Evolutionary conservation across 2,113 vertebrate genomes (phyloP), one percentile per base, ranked within the genome.

Genomic region (Oryzias curvinotus): DNA sequence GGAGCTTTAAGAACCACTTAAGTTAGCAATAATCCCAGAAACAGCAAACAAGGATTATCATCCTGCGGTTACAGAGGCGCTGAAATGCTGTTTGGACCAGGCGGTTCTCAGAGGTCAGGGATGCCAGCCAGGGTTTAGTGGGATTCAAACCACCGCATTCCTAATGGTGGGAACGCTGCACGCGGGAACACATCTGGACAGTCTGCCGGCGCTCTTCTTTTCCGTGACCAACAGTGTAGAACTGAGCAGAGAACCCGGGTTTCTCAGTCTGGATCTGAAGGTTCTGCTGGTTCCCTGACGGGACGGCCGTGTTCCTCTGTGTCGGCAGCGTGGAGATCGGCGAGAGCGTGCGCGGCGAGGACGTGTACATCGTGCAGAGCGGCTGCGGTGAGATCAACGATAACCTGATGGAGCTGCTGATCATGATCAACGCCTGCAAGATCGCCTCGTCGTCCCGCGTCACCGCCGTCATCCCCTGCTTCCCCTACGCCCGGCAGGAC

Each of bases 341-440:
- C 1, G 91, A 92, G 17, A 92, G 91, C 8, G 91, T 92, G 8
- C 90, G 91, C 0, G 91, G 91, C 2, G 91, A 92, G 75, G 91
- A 92, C 3, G 91, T 92, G 6, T 92, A 92, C 82, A 92, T 92
- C 42, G 85, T 92, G 26, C 91, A 92, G 87, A 92, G 91, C 18
- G 91, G 91, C 25, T 92, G 90, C 0, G 91, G 91, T 1, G 90
- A 92, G 57, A 92, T 92, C 41, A 92, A 92, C 45, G 91, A 92
- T 69, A 92, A 92, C 77, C 81, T 92, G 10, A 92, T 92, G 91
- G 91, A 92, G 85, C 78, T 92, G 48, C 73, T 92, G 0, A 92
- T 92, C 43, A 92, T 92, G 91, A 92, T 92, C n/a, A 92, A 91
- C 28, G 91, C 91, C 36, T 92, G 91, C 72, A 92, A 92, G 86